phyloP scores from a whole-genome alignment of 1,140 invertebrate species.

The Coelopa frigida region DNA sequence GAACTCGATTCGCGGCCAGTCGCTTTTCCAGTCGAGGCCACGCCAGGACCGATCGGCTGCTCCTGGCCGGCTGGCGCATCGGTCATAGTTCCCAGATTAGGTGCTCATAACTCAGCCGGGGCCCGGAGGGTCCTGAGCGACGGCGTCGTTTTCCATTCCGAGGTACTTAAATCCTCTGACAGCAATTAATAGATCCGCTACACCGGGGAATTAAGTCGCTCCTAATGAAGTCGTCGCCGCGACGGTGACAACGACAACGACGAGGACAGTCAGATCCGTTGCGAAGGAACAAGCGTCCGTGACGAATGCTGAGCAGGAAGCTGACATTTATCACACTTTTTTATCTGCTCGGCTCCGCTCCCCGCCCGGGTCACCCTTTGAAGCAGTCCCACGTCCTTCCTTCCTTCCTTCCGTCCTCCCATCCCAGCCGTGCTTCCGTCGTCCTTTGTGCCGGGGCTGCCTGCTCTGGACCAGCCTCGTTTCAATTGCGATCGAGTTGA shows the following conservation, averaged over 20 bases:
- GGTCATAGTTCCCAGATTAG: no score
- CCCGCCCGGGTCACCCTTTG: neutral
- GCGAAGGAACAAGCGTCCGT: slow-evolving; percentile 22
- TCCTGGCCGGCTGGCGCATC: no score
- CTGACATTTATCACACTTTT: slow-evolving; percentile 42
- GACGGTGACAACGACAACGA: neutral
- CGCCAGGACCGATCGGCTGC: no score
- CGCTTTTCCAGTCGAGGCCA: no score
- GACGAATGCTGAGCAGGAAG: slow-evolving; percentile 43
- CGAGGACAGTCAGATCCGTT: neutral
- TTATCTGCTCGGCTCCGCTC: neutral
- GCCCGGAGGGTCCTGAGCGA: no score
- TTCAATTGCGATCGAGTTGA: slow-evolving; percentile 30
- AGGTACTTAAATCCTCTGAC: no score
- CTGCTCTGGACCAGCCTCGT: slow-evolving; percentile 27
- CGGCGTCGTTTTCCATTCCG: no score
- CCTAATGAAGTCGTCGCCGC: slow-evolving; percentile 12
- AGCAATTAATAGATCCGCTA: no score
- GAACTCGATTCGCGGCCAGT: no score
- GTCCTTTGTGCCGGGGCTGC: neutral
- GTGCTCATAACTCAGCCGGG: no score
- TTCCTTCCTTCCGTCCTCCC: neutral
- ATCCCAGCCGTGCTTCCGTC: neutral
- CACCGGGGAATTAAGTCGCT: no score
- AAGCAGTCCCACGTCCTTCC: neutral